Evolutionary conservation across 35 echinoderm and acorn worm species (phyloP).

Genomic region (Ophioderma brevispina): DNA sequence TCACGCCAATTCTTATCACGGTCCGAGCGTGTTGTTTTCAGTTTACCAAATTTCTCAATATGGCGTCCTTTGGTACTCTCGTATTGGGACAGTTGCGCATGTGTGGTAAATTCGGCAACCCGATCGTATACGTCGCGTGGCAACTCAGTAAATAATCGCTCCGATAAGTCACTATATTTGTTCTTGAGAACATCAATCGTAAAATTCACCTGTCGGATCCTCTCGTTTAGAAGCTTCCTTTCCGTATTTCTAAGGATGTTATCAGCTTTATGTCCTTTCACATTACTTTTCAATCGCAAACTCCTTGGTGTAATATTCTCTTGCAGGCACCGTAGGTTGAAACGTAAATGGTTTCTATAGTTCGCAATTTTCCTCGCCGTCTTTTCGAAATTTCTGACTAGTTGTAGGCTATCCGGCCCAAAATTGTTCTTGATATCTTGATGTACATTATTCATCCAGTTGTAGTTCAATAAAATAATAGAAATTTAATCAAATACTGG

Average conservation of each 20-base stretch:
- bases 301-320: background rate
- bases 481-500: no score
- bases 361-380: conserved; percentile 7
- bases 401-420: background rate
- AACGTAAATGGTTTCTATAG: background rate
- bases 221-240: background rate
- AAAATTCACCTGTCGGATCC: background rate
- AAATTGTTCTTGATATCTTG: background rate
- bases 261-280: background rate
- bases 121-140: background rate
- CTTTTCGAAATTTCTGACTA: background rate
- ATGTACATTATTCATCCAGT: no score
- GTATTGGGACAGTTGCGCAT: background rate
- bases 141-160: background rate
- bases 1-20: background rate
- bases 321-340: background rate
- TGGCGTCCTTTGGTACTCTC: background rate
- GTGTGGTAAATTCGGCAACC: background rate
- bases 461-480: no score
- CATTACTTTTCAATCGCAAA: background rate
- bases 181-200: background rate
- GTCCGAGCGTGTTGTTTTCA: background rate
- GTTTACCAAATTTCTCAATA: background rate
- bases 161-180: background rate
- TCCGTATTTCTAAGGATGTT: background rate